Conservation (phyloP, 2,888 invertebrate species). For the Theristus sp. region DNA sequence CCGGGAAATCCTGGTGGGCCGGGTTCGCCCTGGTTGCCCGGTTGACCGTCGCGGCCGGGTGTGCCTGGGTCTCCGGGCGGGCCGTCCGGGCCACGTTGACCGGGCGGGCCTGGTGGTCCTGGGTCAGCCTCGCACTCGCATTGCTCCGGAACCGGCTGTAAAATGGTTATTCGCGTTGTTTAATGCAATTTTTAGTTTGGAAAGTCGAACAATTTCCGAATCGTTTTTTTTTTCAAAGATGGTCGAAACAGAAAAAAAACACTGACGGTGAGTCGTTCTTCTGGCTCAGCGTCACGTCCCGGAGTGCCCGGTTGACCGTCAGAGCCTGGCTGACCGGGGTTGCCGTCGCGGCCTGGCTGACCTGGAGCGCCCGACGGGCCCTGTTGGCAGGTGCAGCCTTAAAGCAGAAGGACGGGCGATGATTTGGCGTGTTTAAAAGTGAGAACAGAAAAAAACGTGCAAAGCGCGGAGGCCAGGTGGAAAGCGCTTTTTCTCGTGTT, state of each 20-base stretch:
- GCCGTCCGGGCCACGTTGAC: constrained; percentile 44
- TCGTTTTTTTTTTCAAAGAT: no score
- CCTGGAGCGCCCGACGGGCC: constrained; percentile 16
- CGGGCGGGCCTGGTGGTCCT: constrained; percentile 52
- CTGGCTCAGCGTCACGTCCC: background rate
- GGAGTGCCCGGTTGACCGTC: background rate
- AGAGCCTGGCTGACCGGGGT: background rate
- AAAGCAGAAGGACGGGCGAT: background rate
- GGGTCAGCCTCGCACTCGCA: constrained; percentile 21
- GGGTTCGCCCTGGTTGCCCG: constrained; percentile 5
- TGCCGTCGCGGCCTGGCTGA: constrained; percentile 17
- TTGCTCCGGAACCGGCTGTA: constrained; percentile 22
- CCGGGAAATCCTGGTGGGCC: constrained; percentile 6
- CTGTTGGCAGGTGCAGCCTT: constrained; percentile 23
- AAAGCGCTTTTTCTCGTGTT: no score
- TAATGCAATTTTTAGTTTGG: background rate
- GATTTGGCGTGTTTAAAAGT: no score
- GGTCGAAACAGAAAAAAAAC: background rate
- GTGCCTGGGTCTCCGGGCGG: constrained; percentile 20
- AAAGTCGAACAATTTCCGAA: no score
- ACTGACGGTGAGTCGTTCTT: background rate
- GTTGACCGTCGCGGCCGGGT: constrained; percentile 18
- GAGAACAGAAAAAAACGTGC: no score
- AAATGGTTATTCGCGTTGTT: background rate
- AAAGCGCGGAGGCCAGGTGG: no score